Conservation (phyloP, 2,113 vertebrate species). For the Bufo gargarizans region DNA sequence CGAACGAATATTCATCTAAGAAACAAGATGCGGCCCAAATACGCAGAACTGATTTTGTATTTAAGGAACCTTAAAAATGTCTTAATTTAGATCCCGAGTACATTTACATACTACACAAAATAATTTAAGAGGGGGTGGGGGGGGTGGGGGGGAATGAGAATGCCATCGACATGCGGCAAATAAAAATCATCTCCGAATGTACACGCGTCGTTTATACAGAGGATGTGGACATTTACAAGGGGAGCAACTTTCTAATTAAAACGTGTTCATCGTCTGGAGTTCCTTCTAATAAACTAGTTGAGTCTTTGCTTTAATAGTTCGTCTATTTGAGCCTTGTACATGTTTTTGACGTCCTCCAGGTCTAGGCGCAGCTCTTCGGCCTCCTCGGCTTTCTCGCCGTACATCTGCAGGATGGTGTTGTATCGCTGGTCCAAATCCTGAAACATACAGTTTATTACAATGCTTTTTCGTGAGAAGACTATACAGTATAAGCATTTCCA, state of each 20-base stretch:
- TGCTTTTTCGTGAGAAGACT: too few relatives aligned
- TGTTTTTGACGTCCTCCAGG: slow-evolving; percentile 97
- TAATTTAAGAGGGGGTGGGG: slow-evolving; percentile 72
- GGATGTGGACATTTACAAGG: slow-evolving; percentile 66
- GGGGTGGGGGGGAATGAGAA: slow-evolving; percentile 54
- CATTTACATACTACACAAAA: slow-evolving; percentile 77
- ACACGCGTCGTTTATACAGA: slow-evolving; percentile 69
- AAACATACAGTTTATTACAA: slow-evolving; percentile 54
- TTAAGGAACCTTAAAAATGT: neutral
- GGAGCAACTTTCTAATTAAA: slow-evolving; percentile 62
- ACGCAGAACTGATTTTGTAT: neutral
- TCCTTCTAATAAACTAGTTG: slow-evolving; percentile 64
- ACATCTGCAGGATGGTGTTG: slow-evolving; percentile 99
- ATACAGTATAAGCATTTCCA: too few relatives aligned
- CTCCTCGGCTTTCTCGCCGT: slow-evolving; percentile 97
- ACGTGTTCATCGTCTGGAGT: slow-evolving; percentile 53
- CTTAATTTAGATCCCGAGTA: neutral
- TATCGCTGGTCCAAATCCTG: slow-evolving; percentile 97
- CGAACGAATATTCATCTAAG: neutral
- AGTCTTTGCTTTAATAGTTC: slow-evolving; percentile 87
- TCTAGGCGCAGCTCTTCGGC: slow-evolving; percentile 93
- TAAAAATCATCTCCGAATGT: slow-evolving; percentile 71
- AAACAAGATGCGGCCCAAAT: neutral
- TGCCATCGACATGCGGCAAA: slow-evolving; percentile 65
- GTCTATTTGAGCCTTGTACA: slow-evolving; percentile 98